Evolutionary conservation across 2,888 invertebrate species (phyloP).

Genomic region (Scaptomyza parva): DNA sequence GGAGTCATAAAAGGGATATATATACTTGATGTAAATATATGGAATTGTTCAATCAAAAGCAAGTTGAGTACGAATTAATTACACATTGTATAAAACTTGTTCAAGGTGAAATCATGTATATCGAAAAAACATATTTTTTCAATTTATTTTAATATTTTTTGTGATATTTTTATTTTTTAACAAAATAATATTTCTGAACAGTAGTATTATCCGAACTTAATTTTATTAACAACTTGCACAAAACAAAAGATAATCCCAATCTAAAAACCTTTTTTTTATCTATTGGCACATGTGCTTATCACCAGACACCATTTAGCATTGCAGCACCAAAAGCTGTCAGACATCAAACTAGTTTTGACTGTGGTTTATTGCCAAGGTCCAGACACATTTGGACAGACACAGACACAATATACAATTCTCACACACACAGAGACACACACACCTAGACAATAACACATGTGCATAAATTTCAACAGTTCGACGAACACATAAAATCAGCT

Average conservation of each 20-base stretch:
- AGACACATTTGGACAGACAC: conserved; percentile 49
- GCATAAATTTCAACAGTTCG: conserved; percentile 71
- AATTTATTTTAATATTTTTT: too few relatives aligned
- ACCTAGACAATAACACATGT: conserved; percentile 61
- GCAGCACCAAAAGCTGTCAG: conserved; percentile 37
- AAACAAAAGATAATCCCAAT: not conserved
- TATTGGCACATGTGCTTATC: conserved; percentile 27
- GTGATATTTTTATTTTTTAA: too few relatives aligned
- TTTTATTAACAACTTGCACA: not conserved
- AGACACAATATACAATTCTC: conserved; percentile 26
- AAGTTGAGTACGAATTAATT: too few relatives aligned
- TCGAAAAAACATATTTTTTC: too few relatives aligned
- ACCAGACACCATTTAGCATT: conserved; percentile 48
- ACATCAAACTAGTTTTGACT: conserved; percentile 55
- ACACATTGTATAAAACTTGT: too few relatives aligned
- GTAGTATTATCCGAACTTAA: not conserved
- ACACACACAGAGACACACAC: conserved; percentile 17
- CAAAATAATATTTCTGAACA: not conserved
- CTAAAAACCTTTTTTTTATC: not conserved
- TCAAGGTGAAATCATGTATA: too few relatives aligned
- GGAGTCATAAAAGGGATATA: not conserved
- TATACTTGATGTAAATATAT: too few relatives aligned
- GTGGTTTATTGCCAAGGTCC: conserved; percentile 60
- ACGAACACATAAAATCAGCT: conserved; percentile 62
- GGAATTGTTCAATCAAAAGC: too few relatives aligned